Base-by-base conservation (phyloP, 2,113 vertebrate species). In the Vidua macroura region DNA sequence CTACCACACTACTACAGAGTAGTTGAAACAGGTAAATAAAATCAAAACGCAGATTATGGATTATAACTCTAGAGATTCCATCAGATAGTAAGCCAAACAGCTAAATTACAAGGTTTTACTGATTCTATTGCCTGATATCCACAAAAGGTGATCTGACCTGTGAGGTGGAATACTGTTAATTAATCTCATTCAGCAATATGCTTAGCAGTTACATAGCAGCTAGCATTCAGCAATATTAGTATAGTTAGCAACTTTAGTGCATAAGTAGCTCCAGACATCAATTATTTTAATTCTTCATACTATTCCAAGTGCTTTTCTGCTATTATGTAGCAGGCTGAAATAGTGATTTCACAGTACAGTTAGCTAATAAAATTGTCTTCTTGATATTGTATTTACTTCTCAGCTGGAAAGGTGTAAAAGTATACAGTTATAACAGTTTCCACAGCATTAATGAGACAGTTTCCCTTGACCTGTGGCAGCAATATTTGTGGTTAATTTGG, bases 61-160 rank as follows among this genome's bases (percentile, higher is more conserved):
- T 90, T 83, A n/a, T 76, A 82, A 55, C 35, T 91, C 74, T 24
- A 91, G 92, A 93, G 82, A 95, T 85, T 93, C 72, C 35, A 95
- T 60, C 78, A 91, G 31, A 87, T 90, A 96, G 95, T 96, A 97
- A 94, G 93, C 80, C 27, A 7, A n/a, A 85, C 58, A 87, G 77
- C 55, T 94, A 96, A 96, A 97, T 96, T 95, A 91, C 55, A 73
- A 92, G 46, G 81, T 93, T 96, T 96, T 85, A 91, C 37, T 13
- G 44, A 87, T 90, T 93, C 73, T 94, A 18, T 93, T 95, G 82
- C 73, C 63, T 93, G 60, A 92, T 77, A 84, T 73, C 59, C 48
- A 33, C 33, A 77, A 95, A 96, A 80, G 66, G 67, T 88, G 81
- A 96, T 86, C 60, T 96, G 93, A 96, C 60, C 83, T 93, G 70